Evolutionary conservation across 2,888 invertebrate species (phyloP).

Genomic region (Schizotus pectinicornis): DNA sequence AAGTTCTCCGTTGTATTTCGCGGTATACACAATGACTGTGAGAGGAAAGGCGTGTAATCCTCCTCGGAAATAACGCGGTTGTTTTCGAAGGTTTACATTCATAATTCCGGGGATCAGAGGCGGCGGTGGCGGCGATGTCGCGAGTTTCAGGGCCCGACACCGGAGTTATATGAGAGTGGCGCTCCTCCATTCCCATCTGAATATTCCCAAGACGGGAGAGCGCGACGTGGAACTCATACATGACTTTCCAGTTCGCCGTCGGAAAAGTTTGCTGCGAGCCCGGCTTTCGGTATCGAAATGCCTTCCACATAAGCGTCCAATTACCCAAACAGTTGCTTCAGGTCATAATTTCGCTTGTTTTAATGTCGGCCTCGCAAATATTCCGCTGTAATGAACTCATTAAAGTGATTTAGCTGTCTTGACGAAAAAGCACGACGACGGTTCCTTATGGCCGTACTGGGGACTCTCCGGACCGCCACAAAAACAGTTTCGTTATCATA

Average conservation of each 20-base stretch:
- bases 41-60: conserved; percentile 25
- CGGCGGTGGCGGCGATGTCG: conserved; percentile 13
- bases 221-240: conserved; percentile 27
- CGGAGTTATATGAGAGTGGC: conserved; percentile 22
- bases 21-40: conserved; percentile 7
- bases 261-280: conserved; percentile 23
- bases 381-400: conserved; percentile 45
- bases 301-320: conserved; percentile 31
- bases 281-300: conserved; percentile 27
- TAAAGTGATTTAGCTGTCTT: conserved; percentile 46
- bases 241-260: conserved; percentile 29
- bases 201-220: conserved; percentile 30
- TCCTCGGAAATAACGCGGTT: conserved; percentile 27
- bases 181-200: conserved; percentile 31
- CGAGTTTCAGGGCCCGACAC: conserved; percentile 11
- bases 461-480: conserved; percentile 1
- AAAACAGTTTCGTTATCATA: conserved; percentile 22
- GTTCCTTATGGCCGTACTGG: conserved; percentile 28
- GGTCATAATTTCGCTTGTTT: conserved; percentile 35
- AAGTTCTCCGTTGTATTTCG: conserved; percentile 10
- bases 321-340: conserved; percentile 37
- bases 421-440: conserved; percentile 31
- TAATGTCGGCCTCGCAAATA: conserved; percentile 35
- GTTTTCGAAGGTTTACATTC: conserved; percentile 33
- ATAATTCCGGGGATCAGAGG: conserved; percentile 35